Conservation (phyloP, 2,888 invertebrate genomes). For the Parapristionchus giblindavisi region DNA sequence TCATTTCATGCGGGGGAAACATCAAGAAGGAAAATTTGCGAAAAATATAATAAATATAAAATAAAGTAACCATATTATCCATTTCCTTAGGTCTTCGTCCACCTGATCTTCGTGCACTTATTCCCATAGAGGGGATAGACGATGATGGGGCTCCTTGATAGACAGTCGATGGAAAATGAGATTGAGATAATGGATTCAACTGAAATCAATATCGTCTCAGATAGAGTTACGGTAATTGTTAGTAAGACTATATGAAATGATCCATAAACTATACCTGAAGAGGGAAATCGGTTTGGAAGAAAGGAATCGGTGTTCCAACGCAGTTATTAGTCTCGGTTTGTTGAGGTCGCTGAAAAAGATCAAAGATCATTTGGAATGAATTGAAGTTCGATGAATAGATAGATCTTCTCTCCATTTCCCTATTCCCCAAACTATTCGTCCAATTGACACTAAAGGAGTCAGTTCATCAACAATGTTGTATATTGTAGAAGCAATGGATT, state of each 20-base stretch:
- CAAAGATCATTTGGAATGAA: slow-evolving; percentile 5
- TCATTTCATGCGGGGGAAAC: no score
- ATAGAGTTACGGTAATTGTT: neutral
- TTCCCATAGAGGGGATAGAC: slow-evolving; percentile 31
- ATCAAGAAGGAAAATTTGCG: no score
- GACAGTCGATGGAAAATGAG: slow-evolving; percentile 17
- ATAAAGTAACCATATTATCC: slow-evolving; percentile 31
- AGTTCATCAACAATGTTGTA: no score
- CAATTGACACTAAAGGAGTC: no score
- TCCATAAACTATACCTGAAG: slow-evolving; percentile 4
- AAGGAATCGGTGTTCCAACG: slow-evolving; percentile 24
- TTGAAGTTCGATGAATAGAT: slow-evolving; percentile 14
- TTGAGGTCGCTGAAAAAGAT: slow-evolving; percentile 28
- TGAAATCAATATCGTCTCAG: neutral
- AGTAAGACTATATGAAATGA: neutral
- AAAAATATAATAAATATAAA: no score
- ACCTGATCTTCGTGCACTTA: slow-evolving; percentile 5
- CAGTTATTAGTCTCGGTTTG: slow-evolving; percentile 7
- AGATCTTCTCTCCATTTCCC: neutral
- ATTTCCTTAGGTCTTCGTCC: slow-evolving; percentile 37
- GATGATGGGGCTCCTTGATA: neutral
- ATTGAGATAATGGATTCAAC: slow-evolving; percentile 14
- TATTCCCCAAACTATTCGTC: no score
- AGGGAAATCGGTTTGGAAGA: slow-evolving; percentile 29
- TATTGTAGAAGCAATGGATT: no score